Conservation (phyloP, 2,797 vertebrate species). For the Squalus acanthias region DNA sequence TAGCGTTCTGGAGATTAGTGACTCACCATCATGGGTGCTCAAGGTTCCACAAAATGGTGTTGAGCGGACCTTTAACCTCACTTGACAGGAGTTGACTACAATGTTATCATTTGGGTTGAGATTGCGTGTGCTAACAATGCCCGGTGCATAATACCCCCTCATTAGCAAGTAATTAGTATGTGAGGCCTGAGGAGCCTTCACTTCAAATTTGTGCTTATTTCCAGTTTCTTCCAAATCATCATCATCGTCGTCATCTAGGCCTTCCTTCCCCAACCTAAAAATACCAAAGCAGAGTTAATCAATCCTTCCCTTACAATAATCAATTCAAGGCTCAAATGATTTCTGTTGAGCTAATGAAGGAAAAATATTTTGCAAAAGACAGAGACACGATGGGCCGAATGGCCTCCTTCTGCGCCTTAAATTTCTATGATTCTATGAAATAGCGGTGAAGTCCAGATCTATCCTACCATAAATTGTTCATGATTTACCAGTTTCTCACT, state of each 20-base stretch:
- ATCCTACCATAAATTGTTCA: neutral
- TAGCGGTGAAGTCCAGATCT: neutral
- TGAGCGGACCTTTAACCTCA: slow-evolving; percentile 67
- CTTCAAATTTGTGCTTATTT: slow-evolving; percentile 63
- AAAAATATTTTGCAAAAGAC: neutral
- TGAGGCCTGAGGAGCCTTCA: slow-evolving; percentile 81
- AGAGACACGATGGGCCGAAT: too few species aligned
- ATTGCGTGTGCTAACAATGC: slow-evolving; percentile 72
- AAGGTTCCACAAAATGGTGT: slow-evolving; percentile 58
- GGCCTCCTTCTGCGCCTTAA: too few species aligned
- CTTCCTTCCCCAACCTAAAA: slow-evolving; percentile 66
- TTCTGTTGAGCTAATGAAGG: neutral
- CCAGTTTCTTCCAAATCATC: slow-evolving; percentile 66
- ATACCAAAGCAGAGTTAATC: neutral
- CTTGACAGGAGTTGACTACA: slow-evolving; percentile 82
- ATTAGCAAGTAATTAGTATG: slow-evolving; percentile 95
- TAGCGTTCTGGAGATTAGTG: neutral
- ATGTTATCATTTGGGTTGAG: slow-evolving; percentile 80
- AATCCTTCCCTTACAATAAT: neutral
- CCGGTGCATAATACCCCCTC: slow-evolving; percentile 77
- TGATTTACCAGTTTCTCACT: neutral
- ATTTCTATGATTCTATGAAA: too few species aligned
- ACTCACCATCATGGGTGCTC: slow-evolving; percentile 9
- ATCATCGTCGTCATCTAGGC: slow-evolving; percentile 70
- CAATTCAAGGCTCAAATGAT: neutral